Evolutionary conservation across 2,888 invertebrate species (phyloP), one percentile per base, ranked within the genome.

Genomic region (Oithona nana): DNA sequence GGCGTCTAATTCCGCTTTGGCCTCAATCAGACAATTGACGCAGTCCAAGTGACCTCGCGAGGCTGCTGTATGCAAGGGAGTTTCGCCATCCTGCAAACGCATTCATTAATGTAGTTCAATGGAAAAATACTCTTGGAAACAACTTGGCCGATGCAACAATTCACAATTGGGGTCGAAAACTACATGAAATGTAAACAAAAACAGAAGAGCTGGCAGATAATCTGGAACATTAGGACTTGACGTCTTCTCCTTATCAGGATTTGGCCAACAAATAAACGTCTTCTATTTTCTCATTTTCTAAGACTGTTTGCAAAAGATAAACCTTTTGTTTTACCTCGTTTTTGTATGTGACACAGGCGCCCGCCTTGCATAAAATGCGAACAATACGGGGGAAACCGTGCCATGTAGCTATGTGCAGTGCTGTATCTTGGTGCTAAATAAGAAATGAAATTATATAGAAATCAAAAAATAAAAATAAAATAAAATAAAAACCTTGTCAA

Each of bases 331-430:
- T n/a, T n/a, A 75, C 75, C 71, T 72, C 71, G 66, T 76, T 75
- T 63, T 68, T 68, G 30, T 74, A 67, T 65, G 71, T 70, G 28
- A 74, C 68, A 61, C 71, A 68, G 31, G 74, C 73, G 30, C 71
- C 70, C 64, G 72, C 71, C 58, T 70, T 67, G 65, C 74, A 74
- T 48, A 75, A 67, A 31, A 72, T 68, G 64, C 70, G 69, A 50
- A 74, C 70, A 56, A 74, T 71, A 51, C 70, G 68, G 1, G 73
- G 71, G 66, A 73, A 74, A 57, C 76, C 78, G 69, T 77, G 76
- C 76, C 77, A 77, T 28, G 75, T 73, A 48, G 77, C 77, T 65
- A 75, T 72, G 69, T 78, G 78, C 31, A 78, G 69, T 1, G 77
- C 73, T 1, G 78, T 76, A 69, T 79, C 78, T 60, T 76, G 77